These are phyloP conservation scores for Linnaemya tessellans DNA, from an alignment of 2,888 invertebrate species.

Conservation along the genomic window DNA sequence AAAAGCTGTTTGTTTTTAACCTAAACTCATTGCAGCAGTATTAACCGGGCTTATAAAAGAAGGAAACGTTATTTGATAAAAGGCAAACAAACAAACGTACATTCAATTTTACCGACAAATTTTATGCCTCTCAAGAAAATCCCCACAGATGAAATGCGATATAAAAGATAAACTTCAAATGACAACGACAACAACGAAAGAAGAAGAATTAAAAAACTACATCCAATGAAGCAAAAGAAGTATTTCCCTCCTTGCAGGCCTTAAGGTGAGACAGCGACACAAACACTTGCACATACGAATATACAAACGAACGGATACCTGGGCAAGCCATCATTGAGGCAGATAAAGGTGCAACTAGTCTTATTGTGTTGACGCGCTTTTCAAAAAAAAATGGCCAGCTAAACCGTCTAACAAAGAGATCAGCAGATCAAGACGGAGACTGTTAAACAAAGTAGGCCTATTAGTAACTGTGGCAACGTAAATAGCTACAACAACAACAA, in stretches of 20 bases:
- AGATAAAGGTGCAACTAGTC: constrained; percentile 70
- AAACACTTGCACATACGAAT: constrained; percentile 10
- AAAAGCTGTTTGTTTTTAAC: constrained; percentile 55
- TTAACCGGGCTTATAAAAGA: constrained; percentile 62
- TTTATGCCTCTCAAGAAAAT: constrained; percentile 62
- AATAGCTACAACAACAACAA: constrained; percentile 34
- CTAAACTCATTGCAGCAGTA: constrained; percentile 57
- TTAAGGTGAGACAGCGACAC: constrained; percentile 35
- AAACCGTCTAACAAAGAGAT: constrained; percentile 67
- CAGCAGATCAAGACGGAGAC: constrained; percentile 45
- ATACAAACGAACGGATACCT: not conserved
- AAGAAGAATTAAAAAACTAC: not conserved
- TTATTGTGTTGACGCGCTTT: constrained; percentile 53
- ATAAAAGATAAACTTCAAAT: constrained; percentile 59
- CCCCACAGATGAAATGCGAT: constrained; percentile 64
- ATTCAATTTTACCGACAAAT: constrained; percentile 65
- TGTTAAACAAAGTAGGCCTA: constrained; percentile 51
- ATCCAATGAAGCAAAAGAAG: constrained; percentile 32
- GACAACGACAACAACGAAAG: constrained; percentile 34
- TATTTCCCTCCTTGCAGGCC: constrained; percentile 23
- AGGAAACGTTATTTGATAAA: constrained; percentile 38
- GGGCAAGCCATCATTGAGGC: constrained; percentile 63
- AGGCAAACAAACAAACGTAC: constrained; percentile 49
- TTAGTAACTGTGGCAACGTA: constrained; percentile 55
- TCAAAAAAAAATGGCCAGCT: constrained; percentile 49